Conservation (phyloP, 2,113 vertebrate species). For the Pungitius pungitius region DNA sequence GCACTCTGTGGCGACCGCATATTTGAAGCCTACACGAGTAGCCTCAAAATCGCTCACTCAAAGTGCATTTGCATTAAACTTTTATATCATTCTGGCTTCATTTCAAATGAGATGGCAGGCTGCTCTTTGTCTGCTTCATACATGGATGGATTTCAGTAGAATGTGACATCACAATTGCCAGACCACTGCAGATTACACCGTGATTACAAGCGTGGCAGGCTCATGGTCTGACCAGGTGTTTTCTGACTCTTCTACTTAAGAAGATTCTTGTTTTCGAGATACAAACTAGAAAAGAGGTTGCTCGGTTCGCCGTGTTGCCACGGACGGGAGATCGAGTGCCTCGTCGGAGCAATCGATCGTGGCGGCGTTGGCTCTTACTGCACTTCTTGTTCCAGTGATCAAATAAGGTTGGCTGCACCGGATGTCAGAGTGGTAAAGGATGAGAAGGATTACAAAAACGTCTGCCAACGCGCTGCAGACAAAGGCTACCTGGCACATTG, state of each 20-base stretch:
- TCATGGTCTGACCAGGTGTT: not conserved
- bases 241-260: not conserved
- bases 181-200: not conserved
- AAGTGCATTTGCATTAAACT: not conserved
- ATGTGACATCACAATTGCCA: not conserved
- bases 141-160: not conserved
- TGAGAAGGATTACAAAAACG: not conserved
- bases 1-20: conserved; percentile 51
- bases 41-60: not conserved
- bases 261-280: not conserved
- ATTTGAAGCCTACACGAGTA: conserved; percentile 31
- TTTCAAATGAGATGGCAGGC: conserved; percentile 3
- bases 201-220: not conserved
- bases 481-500: not conserved
- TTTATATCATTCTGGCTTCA: not conserved
- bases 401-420: not conserved
- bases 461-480: not conserved
- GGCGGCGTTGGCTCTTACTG: not conserved
- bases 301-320: not conserved
- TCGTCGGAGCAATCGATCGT: no score
- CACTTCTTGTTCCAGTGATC: not conserved
- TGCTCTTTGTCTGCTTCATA: not conserved
- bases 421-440: not conserved
- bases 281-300: not conserved
- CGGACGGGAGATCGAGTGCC: not conserved